A percentile compares a stretch with the other conserved stretches of the same genome.
These are phyloP conservation scores for Alectura lathami DNA, from an alignment of 2,113 vertebrate genomes.

Conservation along the genomic window DNA sequence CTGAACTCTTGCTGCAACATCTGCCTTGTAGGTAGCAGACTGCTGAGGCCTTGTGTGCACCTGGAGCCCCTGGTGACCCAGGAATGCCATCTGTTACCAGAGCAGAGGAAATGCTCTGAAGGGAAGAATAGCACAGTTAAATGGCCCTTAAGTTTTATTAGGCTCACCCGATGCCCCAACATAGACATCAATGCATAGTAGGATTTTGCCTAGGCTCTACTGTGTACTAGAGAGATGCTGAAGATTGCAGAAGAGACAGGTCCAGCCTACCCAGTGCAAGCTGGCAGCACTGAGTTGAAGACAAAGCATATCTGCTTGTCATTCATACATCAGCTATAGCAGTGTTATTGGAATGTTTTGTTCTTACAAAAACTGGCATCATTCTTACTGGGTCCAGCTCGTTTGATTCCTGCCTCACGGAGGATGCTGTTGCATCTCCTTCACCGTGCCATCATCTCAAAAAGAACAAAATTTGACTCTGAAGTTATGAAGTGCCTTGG, in stretches of 20 bases:
- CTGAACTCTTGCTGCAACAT: not conserved
- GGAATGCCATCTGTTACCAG: not conserved
- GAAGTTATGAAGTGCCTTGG: not conserved
- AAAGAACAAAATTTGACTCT: not conserved
- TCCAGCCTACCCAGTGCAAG: accelerated
- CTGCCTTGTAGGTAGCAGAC: not conserved
- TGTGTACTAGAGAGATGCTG: accelerated
- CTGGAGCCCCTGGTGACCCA: not conserved
- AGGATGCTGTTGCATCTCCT: not conserved
- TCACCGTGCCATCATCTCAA: not conserved
- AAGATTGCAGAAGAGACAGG: not conserved
- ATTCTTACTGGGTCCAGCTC: not conserved
- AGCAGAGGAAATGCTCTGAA: not conserved
- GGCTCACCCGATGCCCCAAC: not conserved
- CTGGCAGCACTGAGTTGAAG: not conserved
- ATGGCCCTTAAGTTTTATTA: not conserved
- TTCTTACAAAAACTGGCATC: not conserved
- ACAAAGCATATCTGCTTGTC: not conserved
- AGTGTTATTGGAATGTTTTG: not conserved
- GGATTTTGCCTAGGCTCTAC: not conserved
- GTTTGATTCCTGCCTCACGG: not conserved
- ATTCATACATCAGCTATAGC: not conserved
- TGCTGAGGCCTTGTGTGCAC: not conserved
- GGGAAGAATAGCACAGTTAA: not conserved
- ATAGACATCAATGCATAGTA: not conserved